Base-by-base conservation (phyloP, 2,113 vertebrate species). In the Alces alces region DNA sequence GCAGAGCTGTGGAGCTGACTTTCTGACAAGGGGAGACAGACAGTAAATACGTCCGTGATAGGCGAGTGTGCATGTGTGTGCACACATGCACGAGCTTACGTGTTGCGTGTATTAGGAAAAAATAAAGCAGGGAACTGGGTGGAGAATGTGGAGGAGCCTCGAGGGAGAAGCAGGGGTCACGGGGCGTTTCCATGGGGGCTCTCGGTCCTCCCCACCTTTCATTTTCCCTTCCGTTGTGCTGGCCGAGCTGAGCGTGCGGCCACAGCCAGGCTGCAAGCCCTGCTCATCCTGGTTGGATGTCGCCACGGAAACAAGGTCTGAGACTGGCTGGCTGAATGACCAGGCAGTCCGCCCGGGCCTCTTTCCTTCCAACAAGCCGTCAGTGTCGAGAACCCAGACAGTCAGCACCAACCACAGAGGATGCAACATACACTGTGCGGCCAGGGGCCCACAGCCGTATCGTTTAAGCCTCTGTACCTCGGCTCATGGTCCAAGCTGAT, bases 381-480 rank as follows among this genome's bases (percentile, higher is more conserved):
- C 28, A 9, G 36, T 2, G 28, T 83, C 7, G 33, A 54, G 76
- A 43, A 4, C 76, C 52, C 76, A 70, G 33, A 17, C 0, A 0
- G 12, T 70, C 60, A 4, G 39, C 7, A 0, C 7, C 9, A 16
- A 15, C 39, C 61, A 16, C 47, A 4, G 25, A 30, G 25, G 66
- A 8, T 21, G n/a, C 6, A 0, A 12, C 16, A 13, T 17, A 1
- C 55, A 0, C 25, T 10, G 4, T 10, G 0, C 0, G 7, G n/a
- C n/a, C 3, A 33, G 19, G 70, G 33, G 11, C 6, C 54, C 54
- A 58, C 3, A 11, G 89, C 23, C 10, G 0, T 17, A 1, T 11
- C 6, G 43, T 16, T 19, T 4, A 30, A 66, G 66, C 36, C 55
- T 39, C 36, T n/a, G 25, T 21, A 2, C 47, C n/a, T 66, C 52